A percentile compares a stretch with the other conserved stretches of the same genome.
phyloP scores from a whole-genome alignment of 2,113 vertebrate genomes.

The Phoenicopterus ruber region DNA sequence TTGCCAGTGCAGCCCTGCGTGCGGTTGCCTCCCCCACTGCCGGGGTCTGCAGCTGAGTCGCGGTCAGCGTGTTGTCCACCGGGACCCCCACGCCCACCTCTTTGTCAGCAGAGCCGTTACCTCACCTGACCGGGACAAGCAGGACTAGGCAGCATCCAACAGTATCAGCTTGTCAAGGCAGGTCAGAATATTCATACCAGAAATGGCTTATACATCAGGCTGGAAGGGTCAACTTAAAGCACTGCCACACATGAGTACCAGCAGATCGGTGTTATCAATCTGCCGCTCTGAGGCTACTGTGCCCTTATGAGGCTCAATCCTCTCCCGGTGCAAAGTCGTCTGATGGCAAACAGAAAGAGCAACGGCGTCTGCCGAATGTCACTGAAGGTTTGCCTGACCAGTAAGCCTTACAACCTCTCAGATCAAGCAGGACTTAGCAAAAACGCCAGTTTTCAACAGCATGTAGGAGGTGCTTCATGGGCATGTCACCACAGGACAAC shows the following conservation, averaged over 20 bases:
- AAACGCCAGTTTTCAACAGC: not conserved
- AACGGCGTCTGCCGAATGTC: accelerated
- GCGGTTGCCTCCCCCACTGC: not conserved
- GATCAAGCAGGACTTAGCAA: not conserved
- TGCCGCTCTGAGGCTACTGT: not conserved
- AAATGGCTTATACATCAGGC: not conserved
- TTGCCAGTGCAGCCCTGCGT: not conserved
- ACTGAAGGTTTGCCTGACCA: not conserved
- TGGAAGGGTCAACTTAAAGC: not conserved
- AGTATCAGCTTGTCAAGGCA: not conserved
- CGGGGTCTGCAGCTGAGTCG: not conserved
- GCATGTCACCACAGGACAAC: not conserved
- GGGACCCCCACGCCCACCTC: not conserved
- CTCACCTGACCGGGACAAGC: not conserved
- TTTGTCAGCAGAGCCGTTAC: not conserved
- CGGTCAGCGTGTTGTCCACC: not conserved
- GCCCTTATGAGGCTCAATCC: not conserved
- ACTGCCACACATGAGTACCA: accelerated
- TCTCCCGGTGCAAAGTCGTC: not conserved
- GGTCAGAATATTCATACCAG: not conserved
- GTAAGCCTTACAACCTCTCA: not conserved
- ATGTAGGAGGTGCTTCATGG: not conserved
- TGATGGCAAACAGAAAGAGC: not conserved
- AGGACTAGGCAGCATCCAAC: not conserved
- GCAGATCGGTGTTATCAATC: not conserved